These are phyloP conservation scores for Tiliacea aurago DNA, from an alignment of 2,888 invertebrate genomes.

Conservation along the genomic window DNA sequence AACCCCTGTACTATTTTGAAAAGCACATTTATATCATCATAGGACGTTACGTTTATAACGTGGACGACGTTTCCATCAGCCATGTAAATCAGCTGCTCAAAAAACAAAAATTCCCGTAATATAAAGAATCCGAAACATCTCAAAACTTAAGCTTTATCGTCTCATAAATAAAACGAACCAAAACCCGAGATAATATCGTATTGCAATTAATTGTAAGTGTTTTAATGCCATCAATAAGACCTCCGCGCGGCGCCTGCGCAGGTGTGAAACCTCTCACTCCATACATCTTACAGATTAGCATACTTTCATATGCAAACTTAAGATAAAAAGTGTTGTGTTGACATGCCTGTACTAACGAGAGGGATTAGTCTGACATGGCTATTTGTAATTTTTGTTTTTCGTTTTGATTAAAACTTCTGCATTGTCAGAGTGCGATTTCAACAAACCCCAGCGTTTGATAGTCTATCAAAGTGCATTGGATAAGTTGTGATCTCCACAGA, in stretches of 20 bases:
- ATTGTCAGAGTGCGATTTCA: background rate
- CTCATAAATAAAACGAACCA: constrained; percentile 43
- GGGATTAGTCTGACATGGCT: constrained; percentile 17
- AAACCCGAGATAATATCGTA: constrained; percentile 36
- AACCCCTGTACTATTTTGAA: background rate
- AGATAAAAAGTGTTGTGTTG: constrained; percentile 38
- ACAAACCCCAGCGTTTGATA: background rate
- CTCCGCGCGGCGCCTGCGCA: constrained; percentile 22
- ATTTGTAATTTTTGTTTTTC: constrained; percentile 1
- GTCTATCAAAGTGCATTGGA: background rate
- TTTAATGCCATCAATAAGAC: constrained; percentile 47
- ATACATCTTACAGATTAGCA: constrained; percentile 52
- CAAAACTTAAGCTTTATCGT: constrained; percentile 36
- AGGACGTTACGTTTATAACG: too few species aligned
- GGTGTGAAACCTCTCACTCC: constrained; percentile 52
- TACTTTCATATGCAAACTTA: constrained; percentile 48
- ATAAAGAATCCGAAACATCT: constrained; percentile 8
- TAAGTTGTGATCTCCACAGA: background rate
- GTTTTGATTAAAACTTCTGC: background rate
- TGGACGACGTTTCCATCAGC: too few species aligned
- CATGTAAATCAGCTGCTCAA: background rate
- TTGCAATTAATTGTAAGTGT: constrained; percentile 56
- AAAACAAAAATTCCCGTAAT: constrained; percentile 9
- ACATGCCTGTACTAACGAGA: constrained; percentile 6
- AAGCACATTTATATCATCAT: background rate